Percentiles rank a stretch among this genome's conserved stretches.
Conservation (phyloP, 2,888 invertebrate species). For the Tetrapedia diversipes region DNA sequence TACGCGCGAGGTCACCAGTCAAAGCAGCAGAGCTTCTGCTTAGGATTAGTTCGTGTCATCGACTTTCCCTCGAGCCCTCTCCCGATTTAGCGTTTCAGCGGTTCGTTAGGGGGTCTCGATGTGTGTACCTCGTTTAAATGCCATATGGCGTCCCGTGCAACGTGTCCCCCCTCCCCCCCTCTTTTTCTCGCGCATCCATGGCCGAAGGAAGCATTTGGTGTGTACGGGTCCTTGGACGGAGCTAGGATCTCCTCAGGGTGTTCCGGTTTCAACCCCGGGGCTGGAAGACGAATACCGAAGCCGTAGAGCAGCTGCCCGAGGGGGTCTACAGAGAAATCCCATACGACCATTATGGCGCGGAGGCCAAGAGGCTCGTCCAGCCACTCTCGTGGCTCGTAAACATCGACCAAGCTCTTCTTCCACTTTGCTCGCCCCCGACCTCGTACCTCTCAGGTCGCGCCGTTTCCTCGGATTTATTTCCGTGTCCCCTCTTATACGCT, state of each 20-base stretch:
- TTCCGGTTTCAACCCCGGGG: slow-evolving; percentile 61
- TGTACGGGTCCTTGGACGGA: not conserved
- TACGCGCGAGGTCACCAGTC: too few relatives aligned
- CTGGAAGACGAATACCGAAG: slow-evolving; percentile 57
- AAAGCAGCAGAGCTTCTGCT: too few relatives aligned
- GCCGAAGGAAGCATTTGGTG: slow-evolving; percentile 30
- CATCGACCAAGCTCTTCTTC: slow-evolving; percentile 31
- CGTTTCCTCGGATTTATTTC: slow-evolving; percentile 33
- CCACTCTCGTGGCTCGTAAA: slow-evolving; percentile 56
- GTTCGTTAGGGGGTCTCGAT: slow-evolving; percentile 8
- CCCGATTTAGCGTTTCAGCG: not conserved
- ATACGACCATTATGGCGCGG: slow-evolving; percentile 54
- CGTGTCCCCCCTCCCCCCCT: not conserved
- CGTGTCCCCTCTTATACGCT: slow-evolving; percentile 8
- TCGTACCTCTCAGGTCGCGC: not conserved
- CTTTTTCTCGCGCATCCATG: not conserved
- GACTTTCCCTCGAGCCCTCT: not conserved
- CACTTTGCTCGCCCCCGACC: slow-evolving; percentile 2
- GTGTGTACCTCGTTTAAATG: slow-evolving; percentile 17
- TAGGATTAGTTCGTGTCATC: not conserved
- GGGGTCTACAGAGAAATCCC: slow-evolving; percentile 58
- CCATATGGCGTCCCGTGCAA: slow-evolving; percentile 50
- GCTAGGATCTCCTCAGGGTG: slow-evolving; percentile 32
- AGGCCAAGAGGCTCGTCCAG: slow-evolving; percentile 33
- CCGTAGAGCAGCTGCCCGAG: slow-evolving; percentile 55